Evolutionary conservation across 2,113 vertebrate species (phyloP).

Genomic region (Cinclus cinclus): DNA sequence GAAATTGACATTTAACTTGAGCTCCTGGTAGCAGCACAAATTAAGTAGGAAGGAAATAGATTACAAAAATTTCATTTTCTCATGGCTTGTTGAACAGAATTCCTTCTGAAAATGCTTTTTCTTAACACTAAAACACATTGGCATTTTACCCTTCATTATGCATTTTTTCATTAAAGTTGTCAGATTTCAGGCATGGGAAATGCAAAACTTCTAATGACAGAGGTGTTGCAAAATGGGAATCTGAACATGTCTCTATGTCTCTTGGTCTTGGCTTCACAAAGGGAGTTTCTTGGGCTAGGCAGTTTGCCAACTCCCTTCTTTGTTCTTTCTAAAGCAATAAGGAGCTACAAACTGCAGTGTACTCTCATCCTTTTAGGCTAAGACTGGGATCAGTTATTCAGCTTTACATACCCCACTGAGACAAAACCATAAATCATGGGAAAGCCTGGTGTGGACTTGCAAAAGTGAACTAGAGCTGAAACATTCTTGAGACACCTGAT

Average conservation of each 20-base stretch:
- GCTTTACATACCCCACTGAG: neutral
- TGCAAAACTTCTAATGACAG: neutral
- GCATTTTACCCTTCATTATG: neutral
- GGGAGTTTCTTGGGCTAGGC: neutral
- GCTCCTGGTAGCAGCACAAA: neutral
- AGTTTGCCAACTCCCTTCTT: neutral
- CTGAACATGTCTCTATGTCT: neutral
- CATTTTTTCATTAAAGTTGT: neutral
- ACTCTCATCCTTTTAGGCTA: neutral
- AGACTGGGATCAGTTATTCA: neutral
- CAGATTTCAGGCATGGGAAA: neutral
- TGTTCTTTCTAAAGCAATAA: neutral
- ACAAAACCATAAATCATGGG: neutral
- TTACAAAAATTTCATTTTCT: neutral
- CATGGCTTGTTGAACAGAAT: neutral
- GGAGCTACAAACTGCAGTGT: neutral
- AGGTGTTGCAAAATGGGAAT: neutral
- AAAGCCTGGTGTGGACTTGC: neutral
- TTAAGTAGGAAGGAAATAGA: neutral
- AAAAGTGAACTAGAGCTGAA: neutral
- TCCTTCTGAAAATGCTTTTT: neutral
- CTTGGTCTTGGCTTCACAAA: neutral
- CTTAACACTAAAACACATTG: neutral
- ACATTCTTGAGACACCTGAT: neutral
- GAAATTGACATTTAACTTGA: neutral